Conservation (phyloP, 2,113 vertebrate species). For the Cavia porcellus region DNA sequence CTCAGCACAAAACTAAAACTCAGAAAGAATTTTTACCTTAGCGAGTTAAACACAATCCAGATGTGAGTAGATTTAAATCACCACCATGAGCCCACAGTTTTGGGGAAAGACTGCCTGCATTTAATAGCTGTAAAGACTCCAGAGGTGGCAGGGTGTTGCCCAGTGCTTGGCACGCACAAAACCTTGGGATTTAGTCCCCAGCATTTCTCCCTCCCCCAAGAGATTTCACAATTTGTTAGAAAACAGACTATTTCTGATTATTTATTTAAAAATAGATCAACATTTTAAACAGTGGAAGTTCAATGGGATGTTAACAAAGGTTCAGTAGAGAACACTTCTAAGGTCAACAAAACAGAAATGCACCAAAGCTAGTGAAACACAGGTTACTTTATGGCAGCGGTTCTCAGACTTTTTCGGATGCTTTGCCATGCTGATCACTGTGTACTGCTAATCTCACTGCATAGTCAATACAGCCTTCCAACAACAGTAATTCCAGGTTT, state of each 20-base stretch:
- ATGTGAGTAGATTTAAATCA: not conserved
- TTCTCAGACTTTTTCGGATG: not conserved
- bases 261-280: slow-evolving; percentile 50
- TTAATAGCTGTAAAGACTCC: not conserved
- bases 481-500: not conserved
- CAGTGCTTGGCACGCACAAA: not conserved
- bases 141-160: not conserved
- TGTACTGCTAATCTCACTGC: not conserved
- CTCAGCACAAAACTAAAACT: not conserved
- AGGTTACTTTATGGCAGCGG: not conserved
- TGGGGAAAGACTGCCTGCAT: not conserved
- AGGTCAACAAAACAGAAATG: not conserved
- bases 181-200: not conserved
- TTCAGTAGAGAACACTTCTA: slow-evolving; percentile 14
- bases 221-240: not conserved
- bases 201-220: not conserved
- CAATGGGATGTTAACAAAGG: not conserved
- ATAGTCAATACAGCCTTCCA: not conserved
- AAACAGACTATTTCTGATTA: not conserved
- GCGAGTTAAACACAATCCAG: slow-evolving; percentile 35
- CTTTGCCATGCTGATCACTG: not conserved
- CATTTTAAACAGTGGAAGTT: slow-evolving; percentile 31
- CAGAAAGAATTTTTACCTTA: slow-evolving; percentile 5
- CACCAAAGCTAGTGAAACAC: not conserved
- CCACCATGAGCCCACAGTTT: not conserved